Conservation (phyloP, 2,888 invertebrate species). For the Mythimna albipuncta region DNA sequence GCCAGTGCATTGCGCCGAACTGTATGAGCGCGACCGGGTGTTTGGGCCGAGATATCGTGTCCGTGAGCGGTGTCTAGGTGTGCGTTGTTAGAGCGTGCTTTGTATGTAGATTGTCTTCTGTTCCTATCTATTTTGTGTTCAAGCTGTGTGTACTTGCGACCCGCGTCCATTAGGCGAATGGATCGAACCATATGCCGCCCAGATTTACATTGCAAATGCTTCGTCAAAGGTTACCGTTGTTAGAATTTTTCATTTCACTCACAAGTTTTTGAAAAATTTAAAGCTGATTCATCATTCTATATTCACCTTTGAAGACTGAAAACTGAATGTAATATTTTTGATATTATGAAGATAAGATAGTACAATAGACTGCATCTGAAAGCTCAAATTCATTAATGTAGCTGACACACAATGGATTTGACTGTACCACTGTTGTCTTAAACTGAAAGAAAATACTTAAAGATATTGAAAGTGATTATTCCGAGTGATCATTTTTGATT, state of each 20-base stretch:
- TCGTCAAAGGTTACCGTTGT: conserved; percentile 60
- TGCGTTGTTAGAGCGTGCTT: no score
- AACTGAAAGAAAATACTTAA: neutral
- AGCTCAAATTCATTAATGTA: neutral
- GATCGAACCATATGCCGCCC: conserved; percentile 52
- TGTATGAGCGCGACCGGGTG: no score
- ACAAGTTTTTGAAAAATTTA: conserved; percentile 28
- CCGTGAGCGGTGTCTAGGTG: no score
- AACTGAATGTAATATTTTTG: neutral
- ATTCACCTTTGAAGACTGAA: neutral
- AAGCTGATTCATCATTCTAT: neutral
- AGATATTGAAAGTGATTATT: no score
- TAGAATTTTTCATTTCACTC: conserved; percentile 45
- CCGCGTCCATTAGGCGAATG: conserved; percentile 70
- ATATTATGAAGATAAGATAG: neutral
- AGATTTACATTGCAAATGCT: conserved; percentile 75
- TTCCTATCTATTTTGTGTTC: no score
- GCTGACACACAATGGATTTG: neutral
- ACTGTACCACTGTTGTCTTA: neutral
- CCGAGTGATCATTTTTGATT: no score
- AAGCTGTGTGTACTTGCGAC: conserved; percentile 22
- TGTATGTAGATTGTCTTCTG: no score
- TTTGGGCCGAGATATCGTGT: no score
- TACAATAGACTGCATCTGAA: no score
- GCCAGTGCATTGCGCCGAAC: no score